phyloP scores from a whole-genome alignment of 2,797 vertebrate species.

The Peromyscus melanophrys region DNA sequence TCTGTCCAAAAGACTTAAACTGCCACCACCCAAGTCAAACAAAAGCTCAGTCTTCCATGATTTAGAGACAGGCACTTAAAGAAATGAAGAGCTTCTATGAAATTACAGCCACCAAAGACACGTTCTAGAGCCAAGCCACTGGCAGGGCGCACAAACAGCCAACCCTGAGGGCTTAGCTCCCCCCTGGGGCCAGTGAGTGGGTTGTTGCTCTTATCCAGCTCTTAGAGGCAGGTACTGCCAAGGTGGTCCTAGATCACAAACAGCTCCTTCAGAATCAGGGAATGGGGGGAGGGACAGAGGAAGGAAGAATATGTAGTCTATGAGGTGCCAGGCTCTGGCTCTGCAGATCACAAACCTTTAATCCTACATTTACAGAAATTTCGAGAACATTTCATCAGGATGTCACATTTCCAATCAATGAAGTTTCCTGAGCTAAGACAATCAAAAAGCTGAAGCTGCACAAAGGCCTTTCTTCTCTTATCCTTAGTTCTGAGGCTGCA shows the following conservation, averaged over 20 bases:
- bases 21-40: background rate
- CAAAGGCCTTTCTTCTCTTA: background rate
- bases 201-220: constrained; percentile 99
- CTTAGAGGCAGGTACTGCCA: constrained; percentile 97
- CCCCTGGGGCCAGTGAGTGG: constrained; percentile 98
- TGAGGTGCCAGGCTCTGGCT: background rate
- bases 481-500: background rate
- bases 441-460: background rate
- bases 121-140: background rate
- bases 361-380: background rate
- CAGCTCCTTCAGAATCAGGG: constrained; percentile 96
- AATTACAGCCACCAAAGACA: background rate
- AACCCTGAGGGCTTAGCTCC: constrained; percentile 71
- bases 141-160: fast-evolving
- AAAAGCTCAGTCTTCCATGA: background rate
- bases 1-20: background rate
- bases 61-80: background rate
- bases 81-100: background rate
- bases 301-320: background rate
- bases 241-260: constrained; percentile 98
- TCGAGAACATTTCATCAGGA: background rate
- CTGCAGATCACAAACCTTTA: background rate
- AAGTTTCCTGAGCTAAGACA: background rate
- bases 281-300: constrained; percentile 86
- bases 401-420: background rate